These are phyloP conservation scores for Neoseiulus cucumeris DNA, from an alignment of 1,140 invertebrate genomes.

Conservation along the genomic window DNA sequence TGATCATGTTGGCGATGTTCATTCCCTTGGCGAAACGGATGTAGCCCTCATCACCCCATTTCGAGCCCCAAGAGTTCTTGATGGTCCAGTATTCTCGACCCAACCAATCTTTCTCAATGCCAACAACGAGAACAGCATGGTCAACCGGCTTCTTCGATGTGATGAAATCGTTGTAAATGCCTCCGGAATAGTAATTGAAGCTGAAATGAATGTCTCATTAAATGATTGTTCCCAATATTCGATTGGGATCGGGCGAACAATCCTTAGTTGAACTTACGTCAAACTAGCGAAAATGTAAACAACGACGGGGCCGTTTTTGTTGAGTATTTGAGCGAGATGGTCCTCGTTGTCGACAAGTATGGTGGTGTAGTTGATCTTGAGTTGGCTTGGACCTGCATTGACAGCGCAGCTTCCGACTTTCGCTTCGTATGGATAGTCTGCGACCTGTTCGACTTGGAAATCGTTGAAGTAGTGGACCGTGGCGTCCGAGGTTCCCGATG, in stretches of 20 bases:
- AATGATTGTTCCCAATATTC: too few species aligned
- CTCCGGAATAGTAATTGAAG: too few species aligned
- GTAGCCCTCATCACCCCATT: background rate
- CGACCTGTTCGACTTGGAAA: background rate
- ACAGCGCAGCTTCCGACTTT: background rate
- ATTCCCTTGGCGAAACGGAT: background rate
- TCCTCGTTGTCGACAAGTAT: background rate
- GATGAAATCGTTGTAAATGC: background rate
- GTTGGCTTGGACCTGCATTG: background rate
- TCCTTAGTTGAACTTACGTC: too few species aligned
- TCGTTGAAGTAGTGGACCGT: background rate
- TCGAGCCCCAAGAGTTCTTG: background rate
- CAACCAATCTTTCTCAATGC: background rate
- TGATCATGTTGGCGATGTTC: background rate
- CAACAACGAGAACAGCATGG: background rate
- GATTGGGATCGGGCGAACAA: too few species aligned
- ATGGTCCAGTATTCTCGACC: background rate
- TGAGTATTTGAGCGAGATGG: background rate
- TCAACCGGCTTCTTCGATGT: background rate
- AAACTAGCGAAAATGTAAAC: background rate
- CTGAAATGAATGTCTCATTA: too few species aligned
- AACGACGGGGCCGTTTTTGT: background rate
- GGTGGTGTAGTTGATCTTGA: background rate
- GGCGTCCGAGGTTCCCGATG: background rate
- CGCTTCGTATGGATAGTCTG: background rate